phyloP scores from a whole-genome alignment of 2,113 vertebrate species.

The Orcinus orca region DNA sequence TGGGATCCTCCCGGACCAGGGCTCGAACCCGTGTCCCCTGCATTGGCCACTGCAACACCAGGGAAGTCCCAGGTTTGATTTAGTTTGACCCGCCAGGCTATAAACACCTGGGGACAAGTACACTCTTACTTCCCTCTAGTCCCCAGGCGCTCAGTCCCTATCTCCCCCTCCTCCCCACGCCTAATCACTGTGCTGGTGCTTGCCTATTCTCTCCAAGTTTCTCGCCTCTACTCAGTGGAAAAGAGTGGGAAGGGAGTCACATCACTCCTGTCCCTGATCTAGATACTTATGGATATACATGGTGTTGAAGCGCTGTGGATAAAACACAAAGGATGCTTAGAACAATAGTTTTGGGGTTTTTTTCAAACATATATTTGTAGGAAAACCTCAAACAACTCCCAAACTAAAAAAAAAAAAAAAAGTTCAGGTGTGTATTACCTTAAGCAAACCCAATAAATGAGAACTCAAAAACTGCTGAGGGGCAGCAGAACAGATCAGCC shows the following conservation, averaged over 20 bases:
- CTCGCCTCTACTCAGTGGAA: background rate
- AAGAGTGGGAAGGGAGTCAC: background rate
- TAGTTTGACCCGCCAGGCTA: background rate
- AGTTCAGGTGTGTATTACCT: background rate
- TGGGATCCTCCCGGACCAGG: background rate
- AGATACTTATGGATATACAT: background rate
- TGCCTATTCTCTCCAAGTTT: background rate
- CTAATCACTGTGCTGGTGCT: background rate
- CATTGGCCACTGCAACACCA: background rate
- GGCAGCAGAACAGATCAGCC: background rate
- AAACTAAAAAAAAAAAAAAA: constrained; percentile 16
- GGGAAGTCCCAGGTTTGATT: background rate
- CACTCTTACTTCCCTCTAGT: background rate
- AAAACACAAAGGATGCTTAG: background rate
- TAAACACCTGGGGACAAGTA: background rate
- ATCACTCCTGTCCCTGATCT: background rate
- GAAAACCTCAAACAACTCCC: background rate
- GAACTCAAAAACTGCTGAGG: background rate
- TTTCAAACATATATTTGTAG: background rate
- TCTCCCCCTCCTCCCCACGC: too few species aligned
- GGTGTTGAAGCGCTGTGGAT: background rate
- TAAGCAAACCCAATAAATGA: constrained; percentile 34
- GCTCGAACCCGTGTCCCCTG: background rate
- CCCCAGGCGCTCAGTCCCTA: background rate
- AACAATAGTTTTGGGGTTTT: background rate